These are phyloP conservation scores for Emydocephalus ijimae DNA, from an alignment of 2,113 vertebrate species.

Conservation along the genomic window DNA sequence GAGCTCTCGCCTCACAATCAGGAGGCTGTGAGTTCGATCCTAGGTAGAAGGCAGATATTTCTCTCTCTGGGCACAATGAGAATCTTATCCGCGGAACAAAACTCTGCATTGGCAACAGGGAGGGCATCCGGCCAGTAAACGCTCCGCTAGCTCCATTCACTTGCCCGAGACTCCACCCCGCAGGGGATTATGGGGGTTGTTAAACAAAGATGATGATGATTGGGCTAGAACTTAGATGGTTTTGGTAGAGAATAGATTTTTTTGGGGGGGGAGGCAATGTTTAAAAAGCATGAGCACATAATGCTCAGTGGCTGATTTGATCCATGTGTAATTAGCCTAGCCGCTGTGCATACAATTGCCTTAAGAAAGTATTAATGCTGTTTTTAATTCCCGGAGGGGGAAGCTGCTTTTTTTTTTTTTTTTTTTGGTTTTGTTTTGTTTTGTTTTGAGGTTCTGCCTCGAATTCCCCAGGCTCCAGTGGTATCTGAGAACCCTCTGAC, in stretches of 20 bases:
- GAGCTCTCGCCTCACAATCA: no score
- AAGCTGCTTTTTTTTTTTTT: constrained; percentile 67
- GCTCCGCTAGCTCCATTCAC: no score
- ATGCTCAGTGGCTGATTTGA: constrained; percentile 31
- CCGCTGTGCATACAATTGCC: constrained; percentile 44
- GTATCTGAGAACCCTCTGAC: constrained; percentile 87
- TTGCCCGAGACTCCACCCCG: no score
- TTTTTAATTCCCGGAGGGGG: constrained; percentile 83
- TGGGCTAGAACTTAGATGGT: constrained; percentile 13
- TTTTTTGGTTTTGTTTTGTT: not conserved
- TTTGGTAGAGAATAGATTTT: not conserved
- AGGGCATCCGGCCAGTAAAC: no score
- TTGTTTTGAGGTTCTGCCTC: constrained; percentile 74
- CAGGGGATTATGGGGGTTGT: no score
- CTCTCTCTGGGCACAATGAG: no score
- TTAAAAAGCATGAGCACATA: not conserved
- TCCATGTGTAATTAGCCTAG: constrained; percentile 42
- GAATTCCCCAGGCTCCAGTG: constrained; percentile 77
- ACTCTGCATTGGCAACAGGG: no score
- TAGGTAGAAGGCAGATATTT: no score
- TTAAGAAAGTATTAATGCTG: constrained; percentile 66
- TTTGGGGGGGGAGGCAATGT: not conserved
- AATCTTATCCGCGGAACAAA: no score
- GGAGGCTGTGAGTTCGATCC: no score
- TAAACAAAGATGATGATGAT: not conserved